These are phyloP conservation scores for Euthynnus affinis DNA, from an alignment of 2,797 vertebrate species.

Conservation along the genomic window DNA sequence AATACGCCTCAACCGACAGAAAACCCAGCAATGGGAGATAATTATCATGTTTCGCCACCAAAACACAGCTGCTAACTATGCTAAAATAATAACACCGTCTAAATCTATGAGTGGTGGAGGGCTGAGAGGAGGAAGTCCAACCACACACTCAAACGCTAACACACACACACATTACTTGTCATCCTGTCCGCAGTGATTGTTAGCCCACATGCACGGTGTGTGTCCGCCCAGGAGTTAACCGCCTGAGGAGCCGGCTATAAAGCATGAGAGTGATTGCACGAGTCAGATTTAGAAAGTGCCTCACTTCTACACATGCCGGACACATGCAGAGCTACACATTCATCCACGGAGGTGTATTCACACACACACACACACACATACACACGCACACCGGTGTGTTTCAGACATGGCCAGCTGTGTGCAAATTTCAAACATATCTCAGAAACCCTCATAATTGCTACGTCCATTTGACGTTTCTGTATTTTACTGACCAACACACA, in stretches of 20 bases:
- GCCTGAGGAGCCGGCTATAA: slow-evolving; percentile 57
- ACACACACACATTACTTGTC: slow-evolving; percentile 45
- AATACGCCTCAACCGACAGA: slow-evolving; percentile 78
- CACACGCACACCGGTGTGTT: slow-evolving; percentile 48
- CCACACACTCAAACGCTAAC: slow-evolving; percentile 59
- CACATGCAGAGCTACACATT: slow-evolving; percentile 52
- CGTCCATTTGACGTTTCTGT: slow-evolving; percentile 68
- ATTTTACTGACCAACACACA: slow-evolving; percentile 74
- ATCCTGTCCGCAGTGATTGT: slow-evolving; percentile 78
- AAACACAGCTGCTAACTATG: slow-evolving; percentile 83
- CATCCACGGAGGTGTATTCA: slow-evolving; percentile 46
- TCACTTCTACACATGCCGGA: slow-evolving; percentile 51
- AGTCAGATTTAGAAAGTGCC: slow-evolving; percentile 81
- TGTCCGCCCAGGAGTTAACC: slow-evolving; percentile 76
- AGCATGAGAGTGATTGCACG: slow-evolving; percentile 73
- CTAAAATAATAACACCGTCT: slow-evolving; percentile 83
- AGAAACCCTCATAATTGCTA: slow-evolving; percentile 80
- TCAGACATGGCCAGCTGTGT: slow-evolving; percentile 68
- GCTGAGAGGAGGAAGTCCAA: slow-evolving; percentile 70
- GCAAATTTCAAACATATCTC: slow-evolving; percentile 81
- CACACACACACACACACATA: slow-evolving; percentile 20
- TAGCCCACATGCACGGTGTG: slow-evolving; percentile 79
- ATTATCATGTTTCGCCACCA: slow-evolving; percentile 72
- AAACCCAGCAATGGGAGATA: slow-evolving; percentile 72
- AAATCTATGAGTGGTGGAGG: slow-evolving; percentile 81